Base-by-base conservation (phyloP, 2,797 vertebrate genomes). In the Lindbergichthys nudifrons region DNA sequence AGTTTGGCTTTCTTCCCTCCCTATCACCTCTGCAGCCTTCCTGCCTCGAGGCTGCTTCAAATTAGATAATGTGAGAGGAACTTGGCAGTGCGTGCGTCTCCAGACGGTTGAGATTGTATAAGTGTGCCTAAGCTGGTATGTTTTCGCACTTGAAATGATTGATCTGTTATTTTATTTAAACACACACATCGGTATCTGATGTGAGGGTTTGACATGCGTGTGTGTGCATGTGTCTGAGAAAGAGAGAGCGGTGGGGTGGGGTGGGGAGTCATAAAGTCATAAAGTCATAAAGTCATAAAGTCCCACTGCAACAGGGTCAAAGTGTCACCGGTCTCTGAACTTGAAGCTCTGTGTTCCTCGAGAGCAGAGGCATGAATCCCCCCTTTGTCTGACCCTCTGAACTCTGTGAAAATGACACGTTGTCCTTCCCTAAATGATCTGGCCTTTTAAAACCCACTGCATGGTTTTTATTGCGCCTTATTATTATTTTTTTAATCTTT, bases 1-100 rank as follows among this genome's bases (percentile, higher is more conserved):
- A 94, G 89, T 93, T 95, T 94, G 95, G 89, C 90, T 91, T 93
- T 92, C 94, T 95, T 92, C 93, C 82, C 77, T 66, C 56, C 54
- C 63, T 79, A 88, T 92, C 80, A 83, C 70, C 74, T 78, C 76
- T 75, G 60, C 80, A 83, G 81, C 71, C 71, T 73, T 89, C 70
- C 77, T 70, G 80, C 88, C 86, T 87, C 8, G 4, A 83, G 81
- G 82, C 85, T 88, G 87, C 77, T 91, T 89, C 73, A 83, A 86
- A 90, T 92, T 87, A 90, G 79, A 84, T 73, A 70, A 84, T 80
- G 70, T 87, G 80, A 73, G 75, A 90, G 66, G 82, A 87, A 73
- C 77, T 79, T 90, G 86, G 79, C 71, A 53, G 62, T 41, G 9
- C 71, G 52, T 41, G 47, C 14, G 3, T 80, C 79, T 83, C 62